phyloP scores from a whole-genome alignment of 2,113 vertebrate genomes.

The Bambusicola thoracicus region DNA sequence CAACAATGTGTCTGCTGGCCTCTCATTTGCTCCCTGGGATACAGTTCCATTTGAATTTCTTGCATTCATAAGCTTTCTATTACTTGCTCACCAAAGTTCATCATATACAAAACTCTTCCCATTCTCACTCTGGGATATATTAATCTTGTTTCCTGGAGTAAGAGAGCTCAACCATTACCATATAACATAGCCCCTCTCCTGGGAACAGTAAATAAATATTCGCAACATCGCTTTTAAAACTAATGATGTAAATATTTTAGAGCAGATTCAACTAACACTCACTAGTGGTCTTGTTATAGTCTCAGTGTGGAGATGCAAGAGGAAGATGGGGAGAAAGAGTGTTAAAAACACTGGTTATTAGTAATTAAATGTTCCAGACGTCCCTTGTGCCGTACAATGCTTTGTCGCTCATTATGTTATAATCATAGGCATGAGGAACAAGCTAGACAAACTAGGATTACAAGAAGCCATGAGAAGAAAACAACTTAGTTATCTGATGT shows the following conservation, averaged over 20 bases:
- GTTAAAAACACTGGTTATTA: background rate
- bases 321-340: background rate
- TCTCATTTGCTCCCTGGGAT: conserved; percentile 8
- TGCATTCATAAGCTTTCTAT: conserved; percentile 26
- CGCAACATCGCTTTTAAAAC: conserved; percentile 25
- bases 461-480: background rate
- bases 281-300: background rate
- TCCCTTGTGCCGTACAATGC: background rate
- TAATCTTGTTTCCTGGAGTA: conserved; percentile 43
- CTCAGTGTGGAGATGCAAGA: background rate
- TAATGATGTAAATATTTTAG: conserved; percentile 13
- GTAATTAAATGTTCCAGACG: conserved; percentile 2
- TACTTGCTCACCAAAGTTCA: conserved; percentile 10
- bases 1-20: conserved; percentile 40
- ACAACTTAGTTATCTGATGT: background rate
- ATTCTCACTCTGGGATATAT: conserved; percentile 11
- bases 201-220: conserved; percentile 21
- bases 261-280: background rate
- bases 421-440: background rate
- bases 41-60: conserved; percentile 34
- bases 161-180: conserved; percentile 3
- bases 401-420: conserved; percentile 27
- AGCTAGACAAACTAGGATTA: background rate
- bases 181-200: background rate
- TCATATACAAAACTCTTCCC: conserved; percentile 21